phyloP scores from a whole-genome alignment of 2,797 vertebrate species.

The Emys orbicularis region DNA sequence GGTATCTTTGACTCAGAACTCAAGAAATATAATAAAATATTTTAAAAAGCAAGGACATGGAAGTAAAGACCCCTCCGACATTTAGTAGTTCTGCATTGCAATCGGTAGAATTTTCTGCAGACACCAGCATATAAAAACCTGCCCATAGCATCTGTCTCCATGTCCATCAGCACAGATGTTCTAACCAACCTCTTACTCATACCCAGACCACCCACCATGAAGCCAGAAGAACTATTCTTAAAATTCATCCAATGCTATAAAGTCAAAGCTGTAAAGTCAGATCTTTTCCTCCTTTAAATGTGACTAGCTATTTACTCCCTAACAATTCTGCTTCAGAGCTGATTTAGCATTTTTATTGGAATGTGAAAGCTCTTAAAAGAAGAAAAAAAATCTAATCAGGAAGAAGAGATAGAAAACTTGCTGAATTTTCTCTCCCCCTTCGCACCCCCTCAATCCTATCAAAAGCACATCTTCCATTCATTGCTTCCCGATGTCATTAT shows the following conservation, averaged over 20 bases:
- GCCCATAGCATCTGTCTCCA: background rate
- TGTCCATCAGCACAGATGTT: background rate
- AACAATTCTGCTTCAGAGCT: constrained; percentile 85
- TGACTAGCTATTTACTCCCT: constrained; percentile 85
- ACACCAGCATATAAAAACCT: background rate
- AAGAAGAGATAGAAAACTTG: constrained; percentile 89
- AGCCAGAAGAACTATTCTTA: constrained; percentile 45
- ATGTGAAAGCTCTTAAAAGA: constrained; percentile 88
- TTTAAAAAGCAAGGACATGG: background rate
- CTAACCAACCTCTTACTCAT: background rate
- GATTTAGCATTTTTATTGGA: constrained; percentile 90
- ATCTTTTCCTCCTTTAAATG: constrained; percentile 79
- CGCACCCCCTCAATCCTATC: constrained; percentile 83
- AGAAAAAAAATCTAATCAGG: constrained; percentile 88
- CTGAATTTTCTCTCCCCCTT: constrained; percentile 82
- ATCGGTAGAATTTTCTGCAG: rapidly evolving
- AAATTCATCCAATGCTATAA: constrained; percentile 46
- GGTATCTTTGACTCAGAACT: background rate
- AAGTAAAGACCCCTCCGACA: background rate
- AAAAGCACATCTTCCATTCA: constrained; percentile 88
- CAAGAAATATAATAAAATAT: background rate
- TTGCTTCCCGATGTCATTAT: constrained; percentile 89
- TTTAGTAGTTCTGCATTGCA: background rate
- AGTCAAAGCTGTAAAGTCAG: constrained; percentile 71
- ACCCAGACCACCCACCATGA: background rate